Evolutionary conservation across 2,888 invertebrate genomes (phyloP).

Genomic region (Ectropis crepuscularia): DNA sequence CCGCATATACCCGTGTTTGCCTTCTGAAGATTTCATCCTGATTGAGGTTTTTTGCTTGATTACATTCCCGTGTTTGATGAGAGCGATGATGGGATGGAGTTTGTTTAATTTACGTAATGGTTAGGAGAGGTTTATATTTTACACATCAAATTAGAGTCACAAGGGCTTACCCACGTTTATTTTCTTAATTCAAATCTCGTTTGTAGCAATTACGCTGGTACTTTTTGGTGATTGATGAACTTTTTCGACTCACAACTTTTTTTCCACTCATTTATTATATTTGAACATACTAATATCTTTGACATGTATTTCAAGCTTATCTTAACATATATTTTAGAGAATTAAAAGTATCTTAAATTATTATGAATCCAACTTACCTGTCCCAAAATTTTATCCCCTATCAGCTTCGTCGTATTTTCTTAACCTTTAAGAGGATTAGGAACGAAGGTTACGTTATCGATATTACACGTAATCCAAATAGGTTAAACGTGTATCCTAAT

Average conservation of each 20-base stretch:
- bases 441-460: background rate
- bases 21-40: conserved; percentile 39
- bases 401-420: too few relatives aligned
- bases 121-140: conserved; percentile 12
- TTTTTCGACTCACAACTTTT: too few relatives aligned
- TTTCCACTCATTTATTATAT: too few relatives aligned
- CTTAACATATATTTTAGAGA: too few relatives aligned
- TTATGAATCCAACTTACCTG: too few relatives aligned
- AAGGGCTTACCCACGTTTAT: conserved; percentile 3
- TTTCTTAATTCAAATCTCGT: background rate
- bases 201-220: background rate
- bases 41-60: conserved; percentile 44
- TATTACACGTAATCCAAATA: background rate
- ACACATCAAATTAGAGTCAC: conserved; percentile 10
- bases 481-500: background rate
- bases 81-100: conserved; percentile 16
- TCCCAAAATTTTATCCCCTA: too few relatives aligned
- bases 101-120: conserved; percentile 26
- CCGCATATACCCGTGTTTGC: conserved; percentile 37
- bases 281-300: too few relatives aligned
- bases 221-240: background rate
- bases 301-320: too few relatives aligned
- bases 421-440: too few relatives aligned
- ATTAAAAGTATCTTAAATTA: too few relatives aligned
- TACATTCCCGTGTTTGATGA: conserved; percentile 35